phyloP scores from a whole-genome alignment of 2,113 vertebrate species.

The Oryzias celebensis region DNA sequence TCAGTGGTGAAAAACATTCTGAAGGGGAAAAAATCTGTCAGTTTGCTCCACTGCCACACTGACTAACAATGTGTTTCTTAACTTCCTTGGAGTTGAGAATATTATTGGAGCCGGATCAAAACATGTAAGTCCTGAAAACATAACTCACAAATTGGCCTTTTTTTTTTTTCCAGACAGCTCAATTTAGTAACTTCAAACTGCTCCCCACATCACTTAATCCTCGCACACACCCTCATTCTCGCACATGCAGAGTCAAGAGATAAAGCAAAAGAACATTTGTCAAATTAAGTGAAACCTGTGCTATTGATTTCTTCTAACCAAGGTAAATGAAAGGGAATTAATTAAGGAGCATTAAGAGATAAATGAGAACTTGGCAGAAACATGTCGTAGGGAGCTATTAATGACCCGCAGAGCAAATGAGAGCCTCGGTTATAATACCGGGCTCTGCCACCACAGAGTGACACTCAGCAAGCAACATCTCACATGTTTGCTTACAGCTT shows the following conservation, averaged over 20 bases:
- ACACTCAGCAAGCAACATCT: conserved; percentile 32
- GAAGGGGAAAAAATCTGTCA: conserved; percentile 9
- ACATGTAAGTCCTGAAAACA: conserved; percentile 5
- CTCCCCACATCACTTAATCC: conserved; percentile 27
- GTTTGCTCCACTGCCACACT: conserved; percentile 10
- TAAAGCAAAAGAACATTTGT: conserved; percentile 74
- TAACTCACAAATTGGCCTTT: conserved; percentile 7
- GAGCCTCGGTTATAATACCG: conserved; percentile 13
- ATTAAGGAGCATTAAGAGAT: conserved; percentile 80
- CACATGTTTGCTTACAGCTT: neutral
- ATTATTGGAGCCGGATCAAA: neutral
- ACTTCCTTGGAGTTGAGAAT: conserved; percentile 4
- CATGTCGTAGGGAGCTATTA: conserved; percentile 60
- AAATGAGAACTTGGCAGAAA: conserved; percentile 68
- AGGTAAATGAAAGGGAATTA: conserved; percentile 80
- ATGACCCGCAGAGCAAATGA: conserved; percentile 57
- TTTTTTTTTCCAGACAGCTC: conserved; percentile 22
- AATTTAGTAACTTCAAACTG: conserved; percentile 37
- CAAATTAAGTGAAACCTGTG: conserved; percentile 78
- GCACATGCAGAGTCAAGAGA: conserved; percentile 51
- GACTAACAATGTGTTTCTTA: conserved; percentile 17
- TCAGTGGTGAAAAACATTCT: conserved; percentile 49
- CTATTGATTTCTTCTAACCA: conserved; percentile 79
- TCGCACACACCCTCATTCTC: neutral
- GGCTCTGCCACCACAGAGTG: conserved; percentile 45